Base-by-base conservation (phyloP, 2,113 vertebrate species). In the Taxidea taxus region DNA sequence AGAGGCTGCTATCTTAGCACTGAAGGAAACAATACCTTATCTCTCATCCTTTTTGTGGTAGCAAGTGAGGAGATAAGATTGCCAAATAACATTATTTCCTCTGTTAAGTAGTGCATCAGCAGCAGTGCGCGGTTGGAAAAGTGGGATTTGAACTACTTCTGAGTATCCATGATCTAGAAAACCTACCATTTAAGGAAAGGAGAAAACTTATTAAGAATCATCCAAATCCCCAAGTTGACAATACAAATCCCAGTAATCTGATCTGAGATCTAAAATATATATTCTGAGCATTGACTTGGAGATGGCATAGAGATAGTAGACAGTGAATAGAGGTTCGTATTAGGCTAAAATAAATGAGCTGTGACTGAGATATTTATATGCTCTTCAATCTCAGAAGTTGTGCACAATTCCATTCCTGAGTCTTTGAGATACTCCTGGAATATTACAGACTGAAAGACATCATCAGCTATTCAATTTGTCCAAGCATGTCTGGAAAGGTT, bases 391-490 rank as follows among this genome's bases (percentile, higher is more conserved):
- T 82, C 75, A 49, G 47, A 94, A 87, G 37, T 92, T 87, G n/a
- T 84, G 58, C 64, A 77, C 37, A 87, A 84, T 95, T 83, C 39
- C 44, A 90, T 66, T 94, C 58, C 15, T 39, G 20, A 80, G n/a
- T 80, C 51, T 78, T 54, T 95, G 62, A 25, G 12, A 90, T 87
- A 95, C 14, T 62, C 15, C 27, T 72, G 54, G 49, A 89, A 47
- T 84, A 62, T 94, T 47, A 88, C 56, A 85, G 27, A 93, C 42
- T 75, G 20, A 94, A 87, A 86, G 44, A 49, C 1, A 54, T 77
- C 56, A 91, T 56, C 83, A 95, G 16, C 56, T 93, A 75, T 58
- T 94, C 64, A 82, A 16, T 78, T 89, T 96, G n/a, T 47, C 39
- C 10, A 54, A 34, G 1, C 11, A 66, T 37, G 16, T 74, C 68